These are phyloP conservation scores for Andrena cerasifolii DNA, from an alignment of 1,140 invertebrate species.

Conservation along the genomic window DNA sequence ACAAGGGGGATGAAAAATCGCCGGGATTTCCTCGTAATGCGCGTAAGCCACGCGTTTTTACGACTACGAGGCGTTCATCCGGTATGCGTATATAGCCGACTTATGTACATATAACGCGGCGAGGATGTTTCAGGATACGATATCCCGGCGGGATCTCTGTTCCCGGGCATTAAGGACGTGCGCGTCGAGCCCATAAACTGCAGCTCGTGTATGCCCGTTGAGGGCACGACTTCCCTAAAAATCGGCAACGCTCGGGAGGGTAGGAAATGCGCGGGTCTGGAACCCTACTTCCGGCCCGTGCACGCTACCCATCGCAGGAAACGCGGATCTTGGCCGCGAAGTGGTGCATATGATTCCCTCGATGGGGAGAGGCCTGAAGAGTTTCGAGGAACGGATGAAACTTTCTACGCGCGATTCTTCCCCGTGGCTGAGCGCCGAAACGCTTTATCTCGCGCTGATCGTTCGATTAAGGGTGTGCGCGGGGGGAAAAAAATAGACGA, in stretches of 20 bases:
- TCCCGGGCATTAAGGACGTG: slow-evolving; percentile 24
- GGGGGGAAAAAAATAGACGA: background rate
- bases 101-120: slow-evolving; percentile 21
- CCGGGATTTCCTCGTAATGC: slow-evolving; percentile 38
- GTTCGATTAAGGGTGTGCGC: background rate
- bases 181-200: slow-evolving; percentile 36
- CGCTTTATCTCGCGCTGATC: background rate
- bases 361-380: slow-evolving; percentile 10
- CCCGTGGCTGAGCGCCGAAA: background rate
- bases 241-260: slow-evolving; percentile 20
- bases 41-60: slow-evolving; percentile 49
- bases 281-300: slow-evolving; percentile 65
- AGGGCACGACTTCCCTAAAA: slow-evolving; percentile 55
- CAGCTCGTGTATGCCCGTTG: slow-evolving; percentile 40
- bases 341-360: slow-evolving; percentile 70
- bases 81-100: slow-evolving; percentile 17
- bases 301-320: slow-evolving; percentile 58
- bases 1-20: slow-evolving; percentile 30
- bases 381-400: background rate
- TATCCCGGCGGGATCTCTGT: slow-evolving; percentile 13
- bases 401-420: slow-evolving; percentile 23
- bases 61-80: slow-evolving; percentile 38
- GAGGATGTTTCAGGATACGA: slow-evolving; percentile 33
- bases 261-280: slow-evolving; percentile 28
- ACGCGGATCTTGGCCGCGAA: slow-evolving; percentile 69